Conservation (phyloP, 2,888 invertebrate species). For the Nemapogon koenigi region DNA sequence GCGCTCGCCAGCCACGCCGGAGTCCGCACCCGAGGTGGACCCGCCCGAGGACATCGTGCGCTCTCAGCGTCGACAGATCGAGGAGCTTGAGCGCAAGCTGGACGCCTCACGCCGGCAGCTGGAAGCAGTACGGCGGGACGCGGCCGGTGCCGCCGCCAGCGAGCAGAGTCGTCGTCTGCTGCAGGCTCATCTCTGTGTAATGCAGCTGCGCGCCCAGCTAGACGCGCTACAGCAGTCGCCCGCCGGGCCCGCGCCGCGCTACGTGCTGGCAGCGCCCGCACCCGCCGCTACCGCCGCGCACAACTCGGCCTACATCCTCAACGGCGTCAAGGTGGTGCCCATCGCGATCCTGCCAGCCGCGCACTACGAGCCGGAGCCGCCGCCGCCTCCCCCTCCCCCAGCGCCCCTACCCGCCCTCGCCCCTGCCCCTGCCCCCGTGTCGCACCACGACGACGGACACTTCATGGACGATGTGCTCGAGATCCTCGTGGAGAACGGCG, state of each 20-base stretch:
- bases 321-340: constrained; percentile 64
- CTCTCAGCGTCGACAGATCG: constrained; percentile 84
- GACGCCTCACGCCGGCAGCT: constrained; percentile 80
- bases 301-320: constrained; percentile 68
- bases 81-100: constrained; percentile 83
- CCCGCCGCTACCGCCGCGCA: constrained; percentile 37
- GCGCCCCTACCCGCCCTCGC: constrained; percentile 28
- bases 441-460: constrained; percentile 66
- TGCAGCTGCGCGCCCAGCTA: constrained; percentile 66
- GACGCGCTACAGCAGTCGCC: constrained; percentile 69
- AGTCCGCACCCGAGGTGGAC: constrained; percentile 41
- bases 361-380: constrained; percentile 48
- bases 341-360: constrained; percentile 53
- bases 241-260: constrained; percentile 30
- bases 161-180: constrained; percentile 56
- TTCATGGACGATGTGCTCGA: constrained; percentile 92
- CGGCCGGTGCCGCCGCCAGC: constrained; percentile 55
- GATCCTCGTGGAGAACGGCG: constrained; percentile 92
- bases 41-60: constrained; percentile 75
- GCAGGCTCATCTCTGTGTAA: constrained; percentile 68
- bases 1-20: constrained; percentile 31
- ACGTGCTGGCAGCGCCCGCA: constrained; percentile 46
- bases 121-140: constrained; percentile 70
- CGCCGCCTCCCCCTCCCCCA: constrained; percentile 36
- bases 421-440: constrained; percentile 24